A percentile compares a stretch with the other conserved stretches of the same genome.
Conservation (phyloP, 2,797 vertebrate species). For the Lycodopsis pacificus region DNA sequence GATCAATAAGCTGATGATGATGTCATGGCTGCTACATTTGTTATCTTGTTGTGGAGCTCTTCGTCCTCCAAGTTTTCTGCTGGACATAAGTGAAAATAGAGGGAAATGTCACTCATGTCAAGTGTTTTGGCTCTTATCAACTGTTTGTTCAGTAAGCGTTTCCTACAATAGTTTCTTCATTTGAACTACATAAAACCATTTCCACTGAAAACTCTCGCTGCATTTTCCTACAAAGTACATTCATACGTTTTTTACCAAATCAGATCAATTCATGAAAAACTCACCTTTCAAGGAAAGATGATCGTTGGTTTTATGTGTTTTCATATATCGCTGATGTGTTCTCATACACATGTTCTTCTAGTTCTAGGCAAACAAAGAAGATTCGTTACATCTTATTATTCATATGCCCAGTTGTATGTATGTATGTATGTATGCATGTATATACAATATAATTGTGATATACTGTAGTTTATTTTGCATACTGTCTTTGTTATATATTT, state of each 20-base stretch:
- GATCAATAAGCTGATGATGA: not conserved
- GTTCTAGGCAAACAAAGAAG: not conserved
- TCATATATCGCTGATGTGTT: not conserved
- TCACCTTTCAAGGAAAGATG: not conserved
- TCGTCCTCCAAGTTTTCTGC: not conserved
- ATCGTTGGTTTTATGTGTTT: not conserved
- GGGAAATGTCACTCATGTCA: not conserved
- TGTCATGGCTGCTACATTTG: not conserved
- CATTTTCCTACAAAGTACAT: not conserved
- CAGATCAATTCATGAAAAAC: not conserved
- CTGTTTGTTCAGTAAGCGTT: not conserved
- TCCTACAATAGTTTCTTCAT: not conserved
- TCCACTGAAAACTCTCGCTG: not conserved
- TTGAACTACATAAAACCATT: not conserved
- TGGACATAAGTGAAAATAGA: not conserved
- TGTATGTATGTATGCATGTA: no score
- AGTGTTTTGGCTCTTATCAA: not conserved
- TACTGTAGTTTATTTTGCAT: not conserved
- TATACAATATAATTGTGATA: not conserved
- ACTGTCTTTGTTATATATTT: not conserved
- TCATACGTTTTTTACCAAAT: fast-evolving
- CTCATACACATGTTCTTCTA: not conserved
- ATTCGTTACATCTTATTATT: not conserved
- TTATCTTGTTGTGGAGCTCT: not conserved
- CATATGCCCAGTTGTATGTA: not conserved